These are phyloP conservation scores for Premnoplex brunnescens DNA, from an alignment of 2,797 vertebrate species.

Conservation along the genomic window DNA sequence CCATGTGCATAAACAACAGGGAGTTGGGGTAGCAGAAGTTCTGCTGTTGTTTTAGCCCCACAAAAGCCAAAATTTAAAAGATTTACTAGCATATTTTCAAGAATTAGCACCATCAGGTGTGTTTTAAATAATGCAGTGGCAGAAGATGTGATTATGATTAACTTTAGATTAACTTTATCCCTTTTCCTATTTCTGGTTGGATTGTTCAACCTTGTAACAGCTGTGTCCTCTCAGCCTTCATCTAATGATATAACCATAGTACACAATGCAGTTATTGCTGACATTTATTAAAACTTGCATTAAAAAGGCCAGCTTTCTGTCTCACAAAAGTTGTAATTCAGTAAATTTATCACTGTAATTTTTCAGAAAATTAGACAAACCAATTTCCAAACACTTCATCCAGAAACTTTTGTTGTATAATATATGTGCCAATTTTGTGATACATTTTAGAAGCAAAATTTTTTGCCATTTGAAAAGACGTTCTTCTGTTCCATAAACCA, in stretches of 20 bases:
- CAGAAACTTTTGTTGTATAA: background rate
- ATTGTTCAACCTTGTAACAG: background rate
- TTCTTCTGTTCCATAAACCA: background rate
- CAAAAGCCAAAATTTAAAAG: background rate
- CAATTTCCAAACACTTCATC: background rate
- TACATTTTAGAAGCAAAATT: background rate
- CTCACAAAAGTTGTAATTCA: background rate
- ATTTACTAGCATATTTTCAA: background rate
- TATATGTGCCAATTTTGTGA: background rate
- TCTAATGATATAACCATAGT: background rate
- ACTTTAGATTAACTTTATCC: background rate
- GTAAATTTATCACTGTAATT: background rate
- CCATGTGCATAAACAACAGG: background rate
- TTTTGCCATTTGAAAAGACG: background rate
- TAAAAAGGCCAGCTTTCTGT: background rate
- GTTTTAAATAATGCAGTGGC: background rate
- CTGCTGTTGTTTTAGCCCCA: background rate
- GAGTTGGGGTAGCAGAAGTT: background rate
- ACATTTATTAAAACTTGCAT: background rate
- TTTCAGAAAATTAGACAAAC: background rate
- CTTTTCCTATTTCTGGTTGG: background rate
- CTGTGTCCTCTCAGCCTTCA: background rate
- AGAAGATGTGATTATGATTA: background rate
- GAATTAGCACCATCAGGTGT: background rate
- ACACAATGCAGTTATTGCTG: background rate